Conservation (phyloP, 2,113 vertebrate species). For the Bambusicola thoracicus region DNA sequence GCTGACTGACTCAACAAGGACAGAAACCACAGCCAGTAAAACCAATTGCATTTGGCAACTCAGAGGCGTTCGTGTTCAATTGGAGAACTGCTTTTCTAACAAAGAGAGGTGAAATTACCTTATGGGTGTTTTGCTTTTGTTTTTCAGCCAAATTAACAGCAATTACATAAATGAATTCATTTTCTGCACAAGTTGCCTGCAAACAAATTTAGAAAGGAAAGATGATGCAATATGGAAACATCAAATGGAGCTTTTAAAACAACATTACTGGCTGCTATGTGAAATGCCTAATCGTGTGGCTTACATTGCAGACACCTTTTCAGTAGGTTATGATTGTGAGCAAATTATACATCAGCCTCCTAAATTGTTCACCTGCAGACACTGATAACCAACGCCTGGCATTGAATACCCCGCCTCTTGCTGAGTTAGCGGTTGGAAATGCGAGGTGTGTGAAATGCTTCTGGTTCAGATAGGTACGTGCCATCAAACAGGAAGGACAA, state of each 20-base stretch:
- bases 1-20: not conserved
- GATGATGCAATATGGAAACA: not conserved
- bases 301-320: not conserved
- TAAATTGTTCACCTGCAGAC: not conserved
- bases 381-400: not conserved
- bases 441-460: not conserved
- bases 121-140: not conserved
- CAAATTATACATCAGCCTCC: not conserved
- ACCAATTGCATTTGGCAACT: not conserved
- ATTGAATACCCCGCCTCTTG: not conserved
- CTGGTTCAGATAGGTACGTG: not conserved
- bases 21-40: not conserved
- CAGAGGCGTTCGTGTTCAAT: not conserved
- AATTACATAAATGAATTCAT: not conserved
- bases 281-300: not conserved
- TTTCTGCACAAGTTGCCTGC: not conserved
- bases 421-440: not conserved
- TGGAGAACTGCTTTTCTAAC: not conserved
- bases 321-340: not conserved
- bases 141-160: not conserved
- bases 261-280: not conserved
- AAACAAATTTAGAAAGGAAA: rapidly evolving
- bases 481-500: not conserved
- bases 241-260: not conserved
- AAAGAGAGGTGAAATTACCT: not conserved